These are phyloP conservation scores for Ennomos quercinarius DNA, from an alignment of 2,888 invertebrate species.

Conservation along the genomic window DNA sequence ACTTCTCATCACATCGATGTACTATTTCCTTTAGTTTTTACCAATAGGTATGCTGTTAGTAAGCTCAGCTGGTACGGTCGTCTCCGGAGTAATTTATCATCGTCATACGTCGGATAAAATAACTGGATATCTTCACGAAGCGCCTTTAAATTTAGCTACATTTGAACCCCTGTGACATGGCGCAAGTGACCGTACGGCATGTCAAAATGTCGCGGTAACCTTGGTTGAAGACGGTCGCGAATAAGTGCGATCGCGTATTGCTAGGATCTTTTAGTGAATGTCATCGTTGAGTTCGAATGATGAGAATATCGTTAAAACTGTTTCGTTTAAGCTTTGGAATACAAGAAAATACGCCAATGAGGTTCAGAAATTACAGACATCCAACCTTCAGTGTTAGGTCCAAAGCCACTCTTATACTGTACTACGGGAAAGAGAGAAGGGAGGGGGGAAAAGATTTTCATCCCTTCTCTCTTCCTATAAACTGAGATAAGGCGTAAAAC, in stretches of 20 bases:
- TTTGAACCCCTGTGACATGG: slow-evolving; percentile 29
- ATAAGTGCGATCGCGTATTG: slow-evolving; percentile 4
- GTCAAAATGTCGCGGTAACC: slow-evolving; percentile 36
- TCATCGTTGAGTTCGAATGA: slow-evolving; percentile 1
- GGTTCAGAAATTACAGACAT: too few relatives aligned
- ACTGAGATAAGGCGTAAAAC: too few relatives aligned
- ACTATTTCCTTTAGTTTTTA: too few relatives aligned
- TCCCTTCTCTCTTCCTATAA: too few relatives aligned
- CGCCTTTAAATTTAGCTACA: slow-evolving; percentile 31
- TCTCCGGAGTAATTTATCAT: slow-evolving; percentile 11
- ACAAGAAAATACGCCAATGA: too few relatives aligned
- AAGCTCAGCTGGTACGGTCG: slow-evolving; percentile 2
- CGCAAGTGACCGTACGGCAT: slow-evolving; percentile 31
- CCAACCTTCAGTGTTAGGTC: too few relatives aligned
- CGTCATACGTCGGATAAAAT: slow-evolving; percentile 18
- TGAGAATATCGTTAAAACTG: neutral
- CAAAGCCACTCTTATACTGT: too few relatives aligned
- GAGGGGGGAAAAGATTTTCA: too few relatives aligned
- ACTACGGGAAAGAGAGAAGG: too few relatives aligned
- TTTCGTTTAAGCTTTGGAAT: neutral
- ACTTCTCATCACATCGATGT: too few relatives aligned
- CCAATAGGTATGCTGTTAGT: neutral
- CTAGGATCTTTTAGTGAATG: slow-evolving; percentile 3
- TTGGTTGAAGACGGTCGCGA: slow-evolving; percentile 23
- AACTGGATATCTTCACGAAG: slow-evolving; percentile 26